Conservation (phyloP, 2,888 invertebrate species). For the Mamestra brassicae region DNA sequence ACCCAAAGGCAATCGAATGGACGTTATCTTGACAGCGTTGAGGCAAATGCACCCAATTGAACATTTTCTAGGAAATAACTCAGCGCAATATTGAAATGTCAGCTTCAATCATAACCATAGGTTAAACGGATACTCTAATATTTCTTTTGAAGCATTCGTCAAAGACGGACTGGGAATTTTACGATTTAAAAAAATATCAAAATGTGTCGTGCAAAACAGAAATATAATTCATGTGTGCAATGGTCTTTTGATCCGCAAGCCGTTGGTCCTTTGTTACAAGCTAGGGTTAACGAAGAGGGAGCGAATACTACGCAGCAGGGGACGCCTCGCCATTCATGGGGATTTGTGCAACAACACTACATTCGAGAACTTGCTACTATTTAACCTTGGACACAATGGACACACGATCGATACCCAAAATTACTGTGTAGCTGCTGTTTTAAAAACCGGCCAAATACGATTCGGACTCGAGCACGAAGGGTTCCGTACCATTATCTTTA, state of each 20-base stretch:
- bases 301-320: conserved; percentile 30
- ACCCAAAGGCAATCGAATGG: conserved; percentile 46
- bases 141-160: neutral
- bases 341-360: conserved; percentile 50
- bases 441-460: too few species aligned
- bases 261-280: conserved; percentile 32
- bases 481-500: too few species aligned
- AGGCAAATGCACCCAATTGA: conserved; percentile 58
- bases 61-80: conserved; percentile 42
- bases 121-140: conserved; percentile 2
- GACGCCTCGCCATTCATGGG: conserved; percentile 14
- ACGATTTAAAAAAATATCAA: neutral
- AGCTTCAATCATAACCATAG: conserved; percentile 8
- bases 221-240: conserved; percentile 13
- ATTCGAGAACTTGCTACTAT: conserved; percentile 33
- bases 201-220: neutral
- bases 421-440: too few species aligned
- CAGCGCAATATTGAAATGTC: conserved; percentile 13
- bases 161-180: too few species aligned
- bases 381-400: conserved; percentile 24
- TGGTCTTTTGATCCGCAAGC: conserved; percentile 39
- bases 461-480: too few species aligned
- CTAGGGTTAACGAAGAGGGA: conserved; percentile 54
- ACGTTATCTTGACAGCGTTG: conserved; percentile 61
- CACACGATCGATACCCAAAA: neutral